Evolutionary conservation across 2,797 vertebrate species (phyloP).

Genomic region (Poeciliopsis turneri): DNA sequence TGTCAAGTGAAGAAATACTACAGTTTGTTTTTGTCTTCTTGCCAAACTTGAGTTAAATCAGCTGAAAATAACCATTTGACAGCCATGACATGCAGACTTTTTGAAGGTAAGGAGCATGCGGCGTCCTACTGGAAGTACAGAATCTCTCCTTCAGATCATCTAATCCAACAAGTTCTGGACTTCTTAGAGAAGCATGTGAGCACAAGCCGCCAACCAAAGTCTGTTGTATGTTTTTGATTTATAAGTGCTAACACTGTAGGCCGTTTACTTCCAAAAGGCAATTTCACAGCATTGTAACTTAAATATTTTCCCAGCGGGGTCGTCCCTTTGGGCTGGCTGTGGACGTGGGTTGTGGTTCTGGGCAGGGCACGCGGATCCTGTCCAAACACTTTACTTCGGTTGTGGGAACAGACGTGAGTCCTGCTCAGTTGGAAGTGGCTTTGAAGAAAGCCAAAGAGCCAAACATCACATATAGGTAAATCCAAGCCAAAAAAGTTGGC

Average conservation of each 20-base stretch:
- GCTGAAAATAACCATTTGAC: background rate
- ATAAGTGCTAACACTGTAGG: background rate
- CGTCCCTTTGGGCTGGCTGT: conserved; percentile 70
- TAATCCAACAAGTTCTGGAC: conserved; percentile 73
- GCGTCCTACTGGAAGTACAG: conserved; percentile 82
- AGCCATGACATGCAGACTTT: conserved; percentile 79
- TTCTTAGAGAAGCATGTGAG: conserved; percentile 80
- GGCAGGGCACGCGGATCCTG: conserved; percentile 78
- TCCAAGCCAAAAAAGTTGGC: background rate
- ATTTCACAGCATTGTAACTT: background rate
- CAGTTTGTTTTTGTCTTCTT: background rate
- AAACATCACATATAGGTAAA: conserved; percentile 79
- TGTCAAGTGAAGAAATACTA: background rate
- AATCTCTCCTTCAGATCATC: conserved; percentile 74
- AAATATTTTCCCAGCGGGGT: conserved; percentile 49
- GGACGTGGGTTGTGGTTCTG: conserved; percentile 85
- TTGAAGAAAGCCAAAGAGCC: conserved; percentile 29
- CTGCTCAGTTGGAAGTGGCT: conserved; percentile 84
- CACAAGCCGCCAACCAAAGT: background rate
- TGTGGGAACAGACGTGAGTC: conserved; percentile 85
- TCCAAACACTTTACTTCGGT: conserved; percentile 80
- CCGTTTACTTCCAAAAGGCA: background rate
- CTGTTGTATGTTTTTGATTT: background rate
- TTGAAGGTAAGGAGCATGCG: conserved; percentile 78
- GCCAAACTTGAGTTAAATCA: background rate